Conservation (phyloP, 2,888 invertebrate species). For the Rhynchonema sp. region DNA sequence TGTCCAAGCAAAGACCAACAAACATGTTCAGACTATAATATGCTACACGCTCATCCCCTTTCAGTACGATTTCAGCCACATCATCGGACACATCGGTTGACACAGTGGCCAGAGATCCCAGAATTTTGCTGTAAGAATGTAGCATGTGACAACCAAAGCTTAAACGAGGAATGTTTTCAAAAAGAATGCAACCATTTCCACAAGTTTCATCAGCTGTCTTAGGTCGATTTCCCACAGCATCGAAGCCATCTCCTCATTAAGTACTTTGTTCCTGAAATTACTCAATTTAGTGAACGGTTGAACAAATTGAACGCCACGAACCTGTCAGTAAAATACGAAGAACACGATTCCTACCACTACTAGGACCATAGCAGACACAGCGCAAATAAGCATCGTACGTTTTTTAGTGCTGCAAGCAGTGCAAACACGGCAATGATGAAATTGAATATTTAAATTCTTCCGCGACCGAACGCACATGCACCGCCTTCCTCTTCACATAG, state of each 20-base stretch:
- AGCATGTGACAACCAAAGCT: neutral
- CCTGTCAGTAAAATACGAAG: neutral
- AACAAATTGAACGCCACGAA: neutral
- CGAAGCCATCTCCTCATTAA: constrained; percentile 3
- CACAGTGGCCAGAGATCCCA: constrained; percentile 2
- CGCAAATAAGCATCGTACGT: neutral
- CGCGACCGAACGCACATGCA: too few relatives aligned
- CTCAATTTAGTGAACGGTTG: too few relatives aligned
- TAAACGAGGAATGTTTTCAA: too few relatives aligned
- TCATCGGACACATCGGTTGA: constrained; percentile 5
- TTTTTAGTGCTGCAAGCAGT: neutral
- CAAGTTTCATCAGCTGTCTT: constrained; percentile 1
- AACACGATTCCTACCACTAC: neutral
- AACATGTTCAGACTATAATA: constrained; percentile 3
- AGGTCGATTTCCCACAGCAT: constrained; percentile 5
- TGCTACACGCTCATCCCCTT: constrained; percentile 3
- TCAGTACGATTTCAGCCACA: constrained; percentile 6
- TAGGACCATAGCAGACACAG: neutral
- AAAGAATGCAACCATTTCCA: too few relatives aligned
- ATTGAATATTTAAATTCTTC: too few relatives aligned
- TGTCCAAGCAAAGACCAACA: constrained; percentile 4
- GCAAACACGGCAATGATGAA: too few relatives aligned
- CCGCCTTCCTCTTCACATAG: neutral
- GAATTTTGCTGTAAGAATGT: constrained; percentile 2
- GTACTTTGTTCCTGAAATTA: neutral